Conservation (phyloP, 2,797 vertebrate species). For the Botia almorhae region DNA sequence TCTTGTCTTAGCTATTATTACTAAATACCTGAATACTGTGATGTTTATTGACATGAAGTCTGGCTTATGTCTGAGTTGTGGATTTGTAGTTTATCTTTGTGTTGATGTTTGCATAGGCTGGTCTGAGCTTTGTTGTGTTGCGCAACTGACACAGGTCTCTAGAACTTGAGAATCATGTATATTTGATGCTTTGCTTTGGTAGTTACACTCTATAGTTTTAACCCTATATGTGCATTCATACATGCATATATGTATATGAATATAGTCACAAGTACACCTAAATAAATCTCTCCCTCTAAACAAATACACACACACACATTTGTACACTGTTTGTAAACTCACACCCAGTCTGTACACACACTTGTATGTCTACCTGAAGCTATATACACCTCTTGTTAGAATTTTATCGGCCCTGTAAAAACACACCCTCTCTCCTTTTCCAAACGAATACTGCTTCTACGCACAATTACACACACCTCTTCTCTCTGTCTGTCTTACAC, state of each 20-base stretch:
- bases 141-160: constrained; percentile 41
- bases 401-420: constrained; percentile 51
- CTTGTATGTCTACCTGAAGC: constrained; percentile 24
- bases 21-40: constrained; percentile 40
- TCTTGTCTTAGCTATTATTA: not conserved
- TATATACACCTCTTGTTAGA: constrained; percentile 42
- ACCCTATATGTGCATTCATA: constrained; percentile 24
- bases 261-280: constrained; percentile 20
- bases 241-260: not conserved
- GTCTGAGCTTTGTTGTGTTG: constrained; percentile 50
- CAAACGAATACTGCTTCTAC: constrained; percentile 39
- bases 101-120: constrained; percentile 45
- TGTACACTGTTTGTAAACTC: constrained; percentile 24
- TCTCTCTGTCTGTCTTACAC: constrained; percentile 7
- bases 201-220: constrained; percentile 60
- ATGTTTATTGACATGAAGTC: constrained; percentile 36
- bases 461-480: constrained; percentile 54
- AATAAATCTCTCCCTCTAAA: not conserved
- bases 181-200: constrained; percentile 64
- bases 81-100: constrained; percentile 42
- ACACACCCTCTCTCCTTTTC: constrained; percentile 48
- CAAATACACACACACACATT: constrained; percentile 15
- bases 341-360: constrained; percentile 18
- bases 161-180: constrained; percentile 65
- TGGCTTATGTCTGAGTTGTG: constrained; percentile 14